phyloP scores from a whole-genome alignment of 1,140 invertebrate species.

The Drosophila ogumai region DNA sequence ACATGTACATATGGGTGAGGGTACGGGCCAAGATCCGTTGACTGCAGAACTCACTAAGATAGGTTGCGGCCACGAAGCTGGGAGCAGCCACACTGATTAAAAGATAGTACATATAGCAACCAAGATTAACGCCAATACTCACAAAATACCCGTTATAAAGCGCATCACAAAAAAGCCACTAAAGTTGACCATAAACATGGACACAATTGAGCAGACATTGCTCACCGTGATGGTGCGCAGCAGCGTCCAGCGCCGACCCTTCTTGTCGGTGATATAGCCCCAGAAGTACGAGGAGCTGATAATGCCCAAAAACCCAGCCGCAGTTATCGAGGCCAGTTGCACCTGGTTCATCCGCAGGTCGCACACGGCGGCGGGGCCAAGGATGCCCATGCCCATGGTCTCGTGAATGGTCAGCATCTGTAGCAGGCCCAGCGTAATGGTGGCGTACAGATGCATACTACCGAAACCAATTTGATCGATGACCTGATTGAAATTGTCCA shows the following conservation, averaged over 20 bases:
- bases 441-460: slow-evolving; percentile 54
- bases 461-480: slow-evolving; percentile 68
- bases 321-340: slow-evolving; percentile 74
- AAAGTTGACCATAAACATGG: slow-evolving; percentile 64
- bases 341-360: slow-evolving; percentile 74
- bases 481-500: slow-evolving; percentile 56
- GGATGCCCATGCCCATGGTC: slow-evolving; percentile 67
- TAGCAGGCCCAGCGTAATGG: slow-evolving; percentile 58
- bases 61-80: slow-evolving; percentile 63
- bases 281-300: slow-evolving; percentile 87
- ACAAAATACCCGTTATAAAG: slow-evolving; percentile 67
- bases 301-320: slow-evolving; percentile 84
- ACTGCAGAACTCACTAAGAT: slow-evolving; percentile 65
- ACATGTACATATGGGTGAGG: slow-evolving; percentile 68
- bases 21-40: slow-evolving; percentile 48
- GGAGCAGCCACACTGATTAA: slow-evolving; percentile 58
- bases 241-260: slow-evolving; percentile 87
- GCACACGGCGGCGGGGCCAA: slow-evolving; percentile 74
- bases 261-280: slow-evolving; percentile 89
- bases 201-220: slow-evolving; percentile 51
- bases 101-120: not conserved
- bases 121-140: slow-evolving; percentile 18
- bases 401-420: slow-evolving; percentile 74
- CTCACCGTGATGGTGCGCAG: slow-evolving; percentile 67
- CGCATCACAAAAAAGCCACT: slow-evolving; percentile 53